phyloP scores from a whole-genome alignment of 1,140 invertebrate genomes.

The Drosophila teissieri region DNA sequence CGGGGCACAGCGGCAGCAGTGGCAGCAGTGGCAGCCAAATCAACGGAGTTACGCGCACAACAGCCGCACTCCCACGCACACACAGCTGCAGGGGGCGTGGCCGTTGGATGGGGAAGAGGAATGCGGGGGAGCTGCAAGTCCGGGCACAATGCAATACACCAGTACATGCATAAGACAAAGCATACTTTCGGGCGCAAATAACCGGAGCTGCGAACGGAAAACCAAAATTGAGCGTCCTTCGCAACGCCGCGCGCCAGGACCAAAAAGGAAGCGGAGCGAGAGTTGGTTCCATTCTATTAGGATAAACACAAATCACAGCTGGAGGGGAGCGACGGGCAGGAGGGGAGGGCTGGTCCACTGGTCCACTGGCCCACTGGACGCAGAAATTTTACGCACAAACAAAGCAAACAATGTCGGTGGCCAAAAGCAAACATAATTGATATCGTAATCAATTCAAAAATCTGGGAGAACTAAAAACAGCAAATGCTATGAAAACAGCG shows the following conservation, averaged over 20 bases:
- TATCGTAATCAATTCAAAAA: conserved; percentile 84
- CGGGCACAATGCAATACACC: conserved; percentile 10
- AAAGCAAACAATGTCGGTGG: conserved; percentile 75
- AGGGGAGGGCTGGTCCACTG: background rate
- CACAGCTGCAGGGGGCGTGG: background rate
- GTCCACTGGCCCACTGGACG: conserved; percentile 9
- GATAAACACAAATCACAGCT: conserved; percentile 61
- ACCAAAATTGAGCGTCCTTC: conserved; percentile 61
- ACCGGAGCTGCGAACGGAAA: conserved; percentile 63
- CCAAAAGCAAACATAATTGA: conserved; percentile 82
- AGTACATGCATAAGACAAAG: conserved; percentile 64
- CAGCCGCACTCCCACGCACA: conserved; percentile 9
- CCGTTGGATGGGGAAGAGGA: no score
- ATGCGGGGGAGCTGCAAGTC: background rate
- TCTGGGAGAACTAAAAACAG: conserved; percentile 78
- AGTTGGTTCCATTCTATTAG: conserved; percentile 68
- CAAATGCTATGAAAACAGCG: conserved; percentile 76
- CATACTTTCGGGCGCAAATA: conserved; percentile 80
- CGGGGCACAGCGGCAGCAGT: conserved; percentile 17
- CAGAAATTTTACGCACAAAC: conserved; percentile 68
- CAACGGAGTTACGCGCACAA: conserved; percentile 72
- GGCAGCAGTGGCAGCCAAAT: conserved; percentile 63
- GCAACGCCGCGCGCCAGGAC: conserved; percentile 27
- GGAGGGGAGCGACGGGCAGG: background rate
- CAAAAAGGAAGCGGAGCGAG: conserved; percentile 15